phyloP scores from a whole-genome alignment of 2,113 vertebrate genomes.

The Sorex fumeus region DNA sequence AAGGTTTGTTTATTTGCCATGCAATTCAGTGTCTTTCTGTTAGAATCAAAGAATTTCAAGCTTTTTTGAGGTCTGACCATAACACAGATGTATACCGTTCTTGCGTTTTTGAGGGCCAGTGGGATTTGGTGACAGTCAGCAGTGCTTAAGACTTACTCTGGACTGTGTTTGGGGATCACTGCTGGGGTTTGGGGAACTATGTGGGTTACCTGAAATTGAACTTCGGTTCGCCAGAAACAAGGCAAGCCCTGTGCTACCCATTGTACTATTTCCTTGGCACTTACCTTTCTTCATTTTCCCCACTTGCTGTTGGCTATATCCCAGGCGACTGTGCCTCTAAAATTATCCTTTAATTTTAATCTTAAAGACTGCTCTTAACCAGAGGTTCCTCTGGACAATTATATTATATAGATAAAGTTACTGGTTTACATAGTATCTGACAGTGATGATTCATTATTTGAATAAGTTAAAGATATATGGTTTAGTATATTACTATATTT shows the following conservation, averaged over 20 bases:
- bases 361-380: too few species aligned
- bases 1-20: neutral
- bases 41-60: neutral
- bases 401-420: constrained; percentile 16
- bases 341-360: neutral
- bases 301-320: neutral
- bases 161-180: too few species aligned
- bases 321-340: neutral
- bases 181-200: too few species aligned
- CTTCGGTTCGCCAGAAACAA: too few species aligned
- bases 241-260: neutral
- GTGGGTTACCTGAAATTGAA: too few species aligned
- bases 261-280: neutral
- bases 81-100: too few species aligned
- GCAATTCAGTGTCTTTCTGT: neutral
- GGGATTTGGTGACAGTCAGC: too few species aligned
- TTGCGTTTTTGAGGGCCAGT: too few species aligned
- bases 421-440: neutral
- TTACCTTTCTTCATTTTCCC: neutral
- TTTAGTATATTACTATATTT: neutral
- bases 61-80: too few species aligned
- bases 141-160: too few species aligned
- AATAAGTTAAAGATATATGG: neutral
- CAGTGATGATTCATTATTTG: constrained; percentile 11
- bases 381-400: neutral